Base-by-base conservation (phyloP, 2,113 vertebrate genomes). In the Rhipidura dahli region DNA sequence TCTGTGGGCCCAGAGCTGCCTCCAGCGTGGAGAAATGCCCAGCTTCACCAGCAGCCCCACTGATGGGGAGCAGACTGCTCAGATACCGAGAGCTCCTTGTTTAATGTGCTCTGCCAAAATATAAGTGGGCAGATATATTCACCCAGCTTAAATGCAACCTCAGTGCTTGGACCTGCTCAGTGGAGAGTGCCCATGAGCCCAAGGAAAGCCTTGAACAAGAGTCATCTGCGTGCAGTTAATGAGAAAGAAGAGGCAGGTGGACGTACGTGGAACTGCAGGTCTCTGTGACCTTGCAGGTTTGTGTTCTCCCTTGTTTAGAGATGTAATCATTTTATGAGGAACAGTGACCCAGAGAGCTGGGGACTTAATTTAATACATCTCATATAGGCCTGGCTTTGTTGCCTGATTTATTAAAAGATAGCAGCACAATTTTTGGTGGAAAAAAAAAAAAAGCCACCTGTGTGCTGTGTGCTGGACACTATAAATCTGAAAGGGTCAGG, bases 341-440 rank as follows among this genome's bases (percentile, higher is more conserved):
- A 73, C 26, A 47, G 50, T 50, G 92, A 93, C 90, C 79, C 10
- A 2, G 80, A 97, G 76, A 77, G 63, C 51, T 56, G 49, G 83
- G n/a, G 57, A 77, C 35, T 70, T 63, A 63, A 85, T 80, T 90
- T 70, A 83, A 85, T 66, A 44, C 68, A 51, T 68, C 75, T 95
- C 60, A 71, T 40, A 68, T 9, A 40, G 22, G 64, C 31, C 57
- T 77, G 64, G 49, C 19, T 83, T 94, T 90, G 70, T 73, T 91
- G 68, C 83, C 68, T 71, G 76, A 94, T 87, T 93, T 87, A 44
- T 84, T 86, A 68, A 73, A 85, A 90, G 68, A 88, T 80, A 96
- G 8, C 37, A 61, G 57, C 23, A 80, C 21, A 30, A 15, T 15
- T 87, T 86, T 85, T 56, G n/a, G 39, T 65, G 49, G 31, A 0